Conservation (phyloP, 2,888 invertebrate genomes). For the Molorchus minor region DNA sequence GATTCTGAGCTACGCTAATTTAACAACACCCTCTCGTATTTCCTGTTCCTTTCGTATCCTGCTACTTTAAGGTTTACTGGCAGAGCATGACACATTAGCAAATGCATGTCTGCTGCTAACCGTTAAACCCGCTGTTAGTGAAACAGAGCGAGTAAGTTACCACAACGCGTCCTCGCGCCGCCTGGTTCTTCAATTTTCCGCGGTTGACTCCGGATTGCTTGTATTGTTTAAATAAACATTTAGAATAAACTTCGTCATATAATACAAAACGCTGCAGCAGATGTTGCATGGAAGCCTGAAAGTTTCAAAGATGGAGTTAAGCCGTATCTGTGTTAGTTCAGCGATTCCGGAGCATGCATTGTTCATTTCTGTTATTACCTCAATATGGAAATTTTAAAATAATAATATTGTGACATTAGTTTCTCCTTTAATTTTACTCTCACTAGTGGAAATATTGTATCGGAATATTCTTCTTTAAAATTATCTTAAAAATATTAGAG, state of each 20-base stretch:
- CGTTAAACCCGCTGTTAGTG: conserved; percentile 38
- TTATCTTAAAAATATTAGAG: too few relatives aligned
- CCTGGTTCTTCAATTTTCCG: conserved; percentile 24
- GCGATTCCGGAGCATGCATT: too few relatives aligned
- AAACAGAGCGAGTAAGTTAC: conserved; percentile 40
- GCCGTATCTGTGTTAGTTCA: neutral
- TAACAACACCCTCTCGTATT: too few relatives aligned
- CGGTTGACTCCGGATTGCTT: conserved; percentile 12
- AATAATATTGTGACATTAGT: too few relatives aligned
- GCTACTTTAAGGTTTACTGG: conserved; percentile 13
- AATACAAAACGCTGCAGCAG: neutral
- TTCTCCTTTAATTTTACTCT: too few relatives aligned
- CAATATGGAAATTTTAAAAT: too few relatives aligned
- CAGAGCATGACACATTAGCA: conserved; percentile 31
- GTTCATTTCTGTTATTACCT: too few relatives aligned
- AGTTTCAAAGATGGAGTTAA: neutral
- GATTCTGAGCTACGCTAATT: too few relatives aligned
- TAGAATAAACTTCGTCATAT: neutral
- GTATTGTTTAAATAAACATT: conserved; percentile 24
- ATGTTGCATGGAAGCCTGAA: neutral
- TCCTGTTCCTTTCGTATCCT: neutral
- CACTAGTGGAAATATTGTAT: too few relatives aligned
- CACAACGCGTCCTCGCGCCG: conserved; percentile 36
- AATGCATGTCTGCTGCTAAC: conserved; percentile 31
- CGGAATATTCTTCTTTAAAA: too few relatives aligned